These are phyloP conservation scores for Digitonthophagus gazella DNA, from an alignment of 2,888 invertebrate genomes.

Conservation along the genomic window DNA sequence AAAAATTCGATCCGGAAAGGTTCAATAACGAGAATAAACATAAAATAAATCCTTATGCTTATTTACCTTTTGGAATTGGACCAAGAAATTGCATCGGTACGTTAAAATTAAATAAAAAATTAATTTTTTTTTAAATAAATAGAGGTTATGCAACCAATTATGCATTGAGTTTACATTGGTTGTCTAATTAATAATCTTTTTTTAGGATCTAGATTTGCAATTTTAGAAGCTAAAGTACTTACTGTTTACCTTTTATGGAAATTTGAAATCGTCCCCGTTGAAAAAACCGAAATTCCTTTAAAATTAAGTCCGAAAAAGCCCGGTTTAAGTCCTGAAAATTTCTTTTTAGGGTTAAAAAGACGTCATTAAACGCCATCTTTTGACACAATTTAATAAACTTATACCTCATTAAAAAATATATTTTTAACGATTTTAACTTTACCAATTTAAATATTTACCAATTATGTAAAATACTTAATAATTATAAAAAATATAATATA, in stretches of 20 bases:
- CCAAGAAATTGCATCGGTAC: conserved; percentile 40
- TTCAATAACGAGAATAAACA: conserved; percentile 44
- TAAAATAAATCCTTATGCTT: background rate
- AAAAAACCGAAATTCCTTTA: conserved; percentile 37
- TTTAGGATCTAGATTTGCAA: conserved; percentile 25
- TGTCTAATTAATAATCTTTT: background rate
- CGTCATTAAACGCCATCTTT: too few species aligned
- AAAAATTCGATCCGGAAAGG: conserved; percentile 51
- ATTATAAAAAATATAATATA: too few species aligned
- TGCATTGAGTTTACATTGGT: background rate
- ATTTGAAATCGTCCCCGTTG: conserved; percentile 25
- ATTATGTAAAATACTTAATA: too few species aligned
- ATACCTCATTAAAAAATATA: too few species aligned
- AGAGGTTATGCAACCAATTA: background rate
- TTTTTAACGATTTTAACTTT: too few species aligned
- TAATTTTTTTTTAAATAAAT: background rate
- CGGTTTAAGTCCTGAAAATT: conserved; percentile 30
- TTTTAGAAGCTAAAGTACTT: conserved; percentile 25
- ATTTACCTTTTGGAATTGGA: conserved; percentile 46
- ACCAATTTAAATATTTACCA: too few species aligned
- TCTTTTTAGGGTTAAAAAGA: conserved; percentile 34
- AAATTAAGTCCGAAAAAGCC: conserved; percentile 26
- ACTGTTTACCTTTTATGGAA: conserved; percentile 23
- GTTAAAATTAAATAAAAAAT: background rate
- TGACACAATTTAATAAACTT: too few species aligned